Conservation (phyloP, 1,140 invertebrate genomes). For the Heliconius hewitsoni region DNA sequence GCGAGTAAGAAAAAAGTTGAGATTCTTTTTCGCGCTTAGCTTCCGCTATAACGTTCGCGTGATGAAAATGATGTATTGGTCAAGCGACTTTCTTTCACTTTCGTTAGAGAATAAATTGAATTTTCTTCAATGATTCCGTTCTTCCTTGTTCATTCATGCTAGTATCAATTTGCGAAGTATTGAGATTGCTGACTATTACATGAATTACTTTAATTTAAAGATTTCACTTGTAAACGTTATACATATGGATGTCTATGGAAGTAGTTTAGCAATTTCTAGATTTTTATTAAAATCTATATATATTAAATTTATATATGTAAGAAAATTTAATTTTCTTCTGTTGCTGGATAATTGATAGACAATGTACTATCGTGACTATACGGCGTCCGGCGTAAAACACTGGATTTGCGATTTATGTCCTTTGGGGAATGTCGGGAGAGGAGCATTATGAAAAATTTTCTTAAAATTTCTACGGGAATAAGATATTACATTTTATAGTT, state of each 20-base stretch:
- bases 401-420: too few species aligned
- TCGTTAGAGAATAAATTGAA: conserved; percentile 59
- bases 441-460: too few species aligned
- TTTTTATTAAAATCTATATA: neutral
- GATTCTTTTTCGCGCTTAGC: conserved; percentile 70
- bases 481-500: too few species aligned
- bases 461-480: too few species aligned
- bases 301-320: too few species aligned
- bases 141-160: conserved; percentile 39
- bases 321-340: too few species aligned
- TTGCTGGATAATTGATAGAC: too few species aligned
- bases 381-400: too few species aligned
- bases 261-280: neutral
- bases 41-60: conserved; percentile 73
- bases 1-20: conserved; percentile 68
- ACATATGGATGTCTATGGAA: neutral
- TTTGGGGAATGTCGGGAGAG: too few species aligned
- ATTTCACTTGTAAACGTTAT: neutral
- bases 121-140: conserved; percentile 50
- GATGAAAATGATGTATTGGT: conserved; percentile 77
- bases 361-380: too few species aligned
- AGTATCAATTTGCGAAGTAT: conserved; percentile 9
- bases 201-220: conserved; percentile 1
- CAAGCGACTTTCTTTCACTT: conserved; percentile 74
- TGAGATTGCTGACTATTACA: neutral